Evolutionary conservation across 1,140 invertebrate species (phyloP).

Genomic region (Paramacrobiotus metropolitanus): DNA sequence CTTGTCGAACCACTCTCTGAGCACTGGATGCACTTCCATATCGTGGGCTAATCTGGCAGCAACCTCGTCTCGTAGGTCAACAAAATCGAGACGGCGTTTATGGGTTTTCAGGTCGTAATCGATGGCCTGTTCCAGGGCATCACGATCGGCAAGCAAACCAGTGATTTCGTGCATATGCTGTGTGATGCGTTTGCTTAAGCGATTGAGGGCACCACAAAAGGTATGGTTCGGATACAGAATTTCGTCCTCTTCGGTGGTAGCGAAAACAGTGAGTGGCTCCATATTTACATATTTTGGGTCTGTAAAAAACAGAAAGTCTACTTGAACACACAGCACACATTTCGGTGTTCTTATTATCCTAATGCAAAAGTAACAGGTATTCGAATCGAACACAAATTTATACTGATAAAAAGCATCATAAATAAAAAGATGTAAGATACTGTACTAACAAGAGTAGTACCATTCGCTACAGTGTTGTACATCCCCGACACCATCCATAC

Average conservation of each 20-base stretch:
- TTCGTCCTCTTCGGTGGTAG: conserved; percentile 9
- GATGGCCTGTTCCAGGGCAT: neutral
- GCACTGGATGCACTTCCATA: neutral
- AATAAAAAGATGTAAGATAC: too few relatives aligned
- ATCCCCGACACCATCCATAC: conserved; percentile 15
- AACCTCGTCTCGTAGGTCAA: neutral
- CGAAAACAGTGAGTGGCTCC: conserved; percentile 10
- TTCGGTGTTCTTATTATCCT: too few relatives aligned
- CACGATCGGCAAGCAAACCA: conserved; percentile 10
- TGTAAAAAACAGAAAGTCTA: too few relatives aligned
- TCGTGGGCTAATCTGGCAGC: neutral
- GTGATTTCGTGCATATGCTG: conserved; percentile 9
- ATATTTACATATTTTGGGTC: neutral
- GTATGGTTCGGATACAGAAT: conserved; percentile 13
- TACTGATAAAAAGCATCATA: too few relatives aligned
- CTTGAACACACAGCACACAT: too few relatives aligned
- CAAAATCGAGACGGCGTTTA: neutral
- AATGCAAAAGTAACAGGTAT: too few relatives aligned
- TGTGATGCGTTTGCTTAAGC: conserved; percentile 13
- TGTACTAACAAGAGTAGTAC: too few relatives aligned
- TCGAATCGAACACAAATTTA: too few relatives aligned
- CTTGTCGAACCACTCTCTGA: neutral
- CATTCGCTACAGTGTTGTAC: conserved; percentile 10
- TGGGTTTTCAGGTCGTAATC: neutral
- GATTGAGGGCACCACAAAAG: conserved; percentile 8